Base-by-base conservation (phyloP, 2,797 vertebrate species). In the Coccyzus lansbergi region DNA sequence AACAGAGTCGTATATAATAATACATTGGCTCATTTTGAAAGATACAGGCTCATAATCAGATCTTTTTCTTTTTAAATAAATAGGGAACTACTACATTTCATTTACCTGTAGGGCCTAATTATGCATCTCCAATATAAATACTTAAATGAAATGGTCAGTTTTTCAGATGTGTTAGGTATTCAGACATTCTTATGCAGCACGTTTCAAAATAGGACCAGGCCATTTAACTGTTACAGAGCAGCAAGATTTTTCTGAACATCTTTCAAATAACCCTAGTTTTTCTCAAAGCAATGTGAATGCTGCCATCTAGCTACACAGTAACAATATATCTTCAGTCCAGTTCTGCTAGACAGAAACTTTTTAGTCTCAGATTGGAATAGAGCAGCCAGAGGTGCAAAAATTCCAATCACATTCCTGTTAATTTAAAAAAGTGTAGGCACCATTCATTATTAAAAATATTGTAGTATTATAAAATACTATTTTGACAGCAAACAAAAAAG, bases 251-350 rank as follows among this genome's bases (percentile, higher is more conserved):
- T 55, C 74, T 19, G 6, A 33, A 83, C 58, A 77, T 33, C 1
- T 9, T 67, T 70, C 42, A 72, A 81, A 69, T 52, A 55, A n/a
- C 6, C 6, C 15, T 10, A 22, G 3, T 15, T 71, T 94, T 90
- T 68, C 74, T 83, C 72, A 83, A 88, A 90, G 62, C 75, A 90
- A 82, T 95, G 93, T 34, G 81, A 91, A 97, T 69, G 59, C 83
- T 90, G 90, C 87, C 91, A 87, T 94, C 96, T 94, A 93, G 83
- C 90, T 87, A 24, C 26, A 46, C 5, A 85, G 6, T 7, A 42
- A 36, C 56, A 88, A 62, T 22, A 63, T 46, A 52, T 25, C 60
- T 69, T 71, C 38, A 70, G 60, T 65, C 52, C 34, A 6, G 10
- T n/a, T 82, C 52, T 81, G 42, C 55, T 15, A 56, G 51, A 74